These are phyloP conservation scores for Centropyge bicolor DNA, from an alignment of 2,797 vertebrate species.

Conservation along the genomic window DNA sequence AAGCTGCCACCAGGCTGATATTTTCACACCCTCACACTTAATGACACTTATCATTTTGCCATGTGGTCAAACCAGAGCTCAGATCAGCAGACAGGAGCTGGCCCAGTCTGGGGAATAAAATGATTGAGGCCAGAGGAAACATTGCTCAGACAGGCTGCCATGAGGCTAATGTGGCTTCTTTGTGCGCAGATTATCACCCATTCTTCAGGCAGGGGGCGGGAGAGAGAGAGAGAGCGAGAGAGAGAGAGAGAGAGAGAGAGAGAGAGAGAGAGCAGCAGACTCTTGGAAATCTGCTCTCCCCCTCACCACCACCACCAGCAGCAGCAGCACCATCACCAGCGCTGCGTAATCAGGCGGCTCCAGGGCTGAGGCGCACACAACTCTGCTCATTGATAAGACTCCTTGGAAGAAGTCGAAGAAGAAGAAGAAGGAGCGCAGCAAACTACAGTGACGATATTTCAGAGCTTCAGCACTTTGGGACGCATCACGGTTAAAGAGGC, in stretches of 20 bases:
- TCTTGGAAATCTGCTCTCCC: conserved; percentile 56
- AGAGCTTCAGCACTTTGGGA: conserved; percentile 23
- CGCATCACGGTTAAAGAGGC: conserved; percentile 61
- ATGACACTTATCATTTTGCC: not conserved
- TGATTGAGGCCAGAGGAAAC: conserved; percentile 52
- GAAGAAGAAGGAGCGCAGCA: conserved; percentile 11
- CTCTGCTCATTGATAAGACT: conserved; percentile 82
- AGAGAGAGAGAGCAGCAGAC: conserved; percentile 33
- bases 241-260: conserved; percentile 65
- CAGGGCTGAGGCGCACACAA: conserved; percentile 79
- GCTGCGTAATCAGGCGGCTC: conserved; percentile 83
- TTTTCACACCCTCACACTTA: not conserved
- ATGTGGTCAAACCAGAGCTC: conserved; percentile 7
- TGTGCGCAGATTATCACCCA: conserved; percentile 53
- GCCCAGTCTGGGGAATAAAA: conserved; percentile 47
- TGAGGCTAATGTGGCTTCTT: conserved; percentile 26
- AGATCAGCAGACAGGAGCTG: conserved; percentile 24
- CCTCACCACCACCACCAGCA: conserved; percentile 49
- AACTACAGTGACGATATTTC: conserved; percentile 49
- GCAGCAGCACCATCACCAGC: not conserved
- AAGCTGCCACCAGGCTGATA: not conserved
- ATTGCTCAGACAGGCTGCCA: conserved; percentile 33
- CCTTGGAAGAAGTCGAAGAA: conserved; percentile 71
- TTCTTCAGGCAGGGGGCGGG: conserved; percentile 79
- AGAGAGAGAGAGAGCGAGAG: conserved; percentile 68